A percentile compares a stretch with the other conserved stretches of the same genome.
These are phyloP conservation scores for Tanypteryx hageni DNA, from an alignment of 2,888 invertebrate genomes.

Conservation along the genomic window DNA sequence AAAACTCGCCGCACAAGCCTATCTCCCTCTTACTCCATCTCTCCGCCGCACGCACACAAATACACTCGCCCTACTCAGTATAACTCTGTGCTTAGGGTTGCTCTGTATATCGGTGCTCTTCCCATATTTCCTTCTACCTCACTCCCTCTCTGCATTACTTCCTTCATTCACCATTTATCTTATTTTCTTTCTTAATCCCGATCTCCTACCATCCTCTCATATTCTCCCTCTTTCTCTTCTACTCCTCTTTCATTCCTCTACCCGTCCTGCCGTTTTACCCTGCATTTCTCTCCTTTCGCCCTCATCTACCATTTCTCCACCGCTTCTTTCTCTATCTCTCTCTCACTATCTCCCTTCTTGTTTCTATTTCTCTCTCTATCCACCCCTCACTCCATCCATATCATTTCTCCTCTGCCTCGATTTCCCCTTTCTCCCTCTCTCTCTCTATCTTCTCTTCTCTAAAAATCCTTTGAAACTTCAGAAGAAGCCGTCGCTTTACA, in stretches of 20 bases:
- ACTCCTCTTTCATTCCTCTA: too few relatives aligned
- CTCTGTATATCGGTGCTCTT: slow-evolving; percentile 15
- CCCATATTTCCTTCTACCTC: background rate
- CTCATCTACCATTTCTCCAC: background rate
- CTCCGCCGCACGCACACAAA: slow-evolving; percentile 36
- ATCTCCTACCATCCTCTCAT: too few relatives aligned
- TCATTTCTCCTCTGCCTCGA: background rate
- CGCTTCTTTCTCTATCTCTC: background rate
- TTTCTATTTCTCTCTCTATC: background rate
- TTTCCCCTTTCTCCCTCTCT: background rate
- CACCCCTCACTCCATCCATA: background rate
- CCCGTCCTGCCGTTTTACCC: too few relatives aligned
- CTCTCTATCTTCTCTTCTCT: background rate
- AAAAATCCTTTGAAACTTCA: background rate
- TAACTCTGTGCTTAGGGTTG: background rate
- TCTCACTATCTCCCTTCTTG: background rate
- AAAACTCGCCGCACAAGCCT: slow-evolving; percentile 12
- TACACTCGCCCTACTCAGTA: slow-evolving; percentile 14
- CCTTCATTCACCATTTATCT: too few relatives aligned
- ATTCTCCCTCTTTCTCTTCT: too few relatives aligned
- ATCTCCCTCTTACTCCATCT: slow-evolving; percentile 6
- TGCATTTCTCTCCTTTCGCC: background rate
- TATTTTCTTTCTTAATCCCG: too few relatives aligned
- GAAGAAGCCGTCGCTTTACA: slow-evolving; percentile 34
- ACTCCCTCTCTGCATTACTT: too few relatives aligned